Evolutionary conservation across 2,888 invertebrate genomes (phyloP), one percentile per base, ranked within the genome.

Genomic region (Platerodrilus igneus): DNA sequence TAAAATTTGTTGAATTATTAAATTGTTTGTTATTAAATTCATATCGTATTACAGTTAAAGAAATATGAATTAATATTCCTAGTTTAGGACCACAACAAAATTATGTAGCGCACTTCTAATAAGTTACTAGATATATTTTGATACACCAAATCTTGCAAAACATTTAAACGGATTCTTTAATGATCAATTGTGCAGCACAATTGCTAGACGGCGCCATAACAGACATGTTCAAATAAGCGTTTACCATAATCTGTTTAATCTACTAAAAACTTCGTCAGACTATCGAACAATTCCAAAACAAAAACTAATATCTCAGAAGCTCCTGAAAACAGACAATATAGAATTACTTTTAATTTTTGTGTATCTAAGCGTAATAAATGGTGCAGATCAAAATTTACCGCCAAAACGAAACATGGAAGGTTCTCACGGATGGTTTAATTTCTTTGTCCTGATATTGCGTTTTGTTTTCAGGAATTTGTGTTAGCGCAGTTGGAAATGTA

Each of bases 351-450:
- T 59, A 55, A 58, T 62, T 60, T 61, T 52, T 55, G 57, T 53
- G 32, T 57, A 49, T 51, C 60, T 52, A 50, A 55, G 53, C 52
- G 60, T 47, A 64, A 65, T 65, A 65, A 65, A 63, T 58, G 61
- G 32, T 51, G 46, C 48, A 55, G 53, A 60, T 62, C 51, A 54
- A 52, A 57, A 57, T 57, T 56, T 51, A 41, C 58, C 54, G 54
- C 51, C 49, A 41, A 47, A 48, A 45, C 44, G 59, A 55, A 59
- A 57, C 51, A 57, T 51, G 46, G 44, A 45, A 50, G 53, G 52
- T 50, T 47, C 48, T 47, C 43, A 52, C 53, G 57, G 47, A 50
- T 58, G 58, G 55, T 60, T 60, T 52, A 47, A 44, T 47, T 37
- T 41, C 51, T 53, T 59, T 56, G 53, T 55, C 51, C 40, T 44